A percentile compares a stretch with the other conserved stretches of the same genome.
phyloP scores from a whole-genome alignment of 2,888 invertebrate genomes.

The Hypolimnas misippus region DNA sequence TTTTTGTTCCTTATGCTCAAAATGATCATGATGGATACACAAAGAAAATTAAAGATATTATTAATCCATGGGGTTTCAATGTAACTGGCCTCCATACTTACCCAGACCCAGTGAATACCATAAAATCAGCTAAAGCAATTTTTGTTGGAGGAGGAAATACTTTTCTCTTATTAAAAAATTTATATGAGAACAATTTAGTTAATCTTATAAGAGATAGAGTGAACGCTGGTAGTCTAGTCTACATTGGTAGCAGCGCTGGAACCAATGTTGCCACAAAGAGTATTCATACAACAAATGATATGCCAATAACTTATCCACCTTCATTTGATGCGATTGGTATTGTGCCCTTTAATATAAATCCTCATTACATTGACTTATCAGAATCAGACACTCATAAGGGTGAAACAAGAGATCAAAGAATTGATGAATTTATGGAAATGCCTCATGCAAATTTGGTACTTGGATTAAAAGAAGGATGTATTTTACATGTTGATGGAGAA shows the following conservation, averaged over 20 bases:
- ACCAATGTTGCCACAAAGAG: slow-evolving; percentile 92
- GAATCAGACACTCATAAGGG: slow-evolving; percentile 88
- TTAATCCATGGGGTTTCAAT: slow-evolving; percentile 86
- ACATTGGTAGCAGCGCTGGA: slow-evolving; percentile 92
- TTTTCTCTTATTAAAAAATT: slow-evolving; percentile 87
- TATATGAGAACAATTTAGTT: slow-evolving; percentile 88
- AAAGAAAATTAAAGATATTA: slow-evolving; percentile 81
- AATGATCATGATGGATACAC: slow-evolving; percentile 87
- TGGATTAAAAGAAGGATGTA: slow-evolving; percentile 89
- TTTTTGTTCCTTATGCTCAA: slow-evolving; percentile 91
- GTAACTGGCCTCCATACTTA: slow-evolving; percentile 87
- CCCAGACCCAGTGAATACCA: slow-evolving; percentile 81
- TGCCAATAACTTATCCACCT: slow-evolving; percentile 93
- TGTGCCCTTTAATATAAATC: slow-evolving; percentile 93
- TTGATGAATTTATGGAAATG: slow-evolving; percentile 87
- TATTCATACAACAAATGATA: slow-evolving; percentile 94
- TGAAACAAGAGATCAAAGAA: slow-evolving; percentile 90
- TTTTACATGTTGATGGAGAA: slow-evolving; percentile 85
- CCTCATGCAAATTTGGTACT: slow-evolving; percentile 85
- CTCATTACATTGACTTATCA: slow-evolving; percentile 90
- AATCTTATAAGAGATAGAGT: slow-evolving; percentile 86
- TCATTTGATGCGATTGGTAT: slow-evolving; percentile 88
- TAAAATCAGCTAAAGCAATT: slow-evolving; percentile 86
- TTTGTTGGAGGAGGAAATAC: slow-evolving; percentile 93
- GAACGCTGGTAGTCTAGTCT: slow-evolving; percentile 85